phyloP scores from a whole-genome alignment of 2,797 vertebrate genomes.

The Tenualosa ilisha region DNA sequence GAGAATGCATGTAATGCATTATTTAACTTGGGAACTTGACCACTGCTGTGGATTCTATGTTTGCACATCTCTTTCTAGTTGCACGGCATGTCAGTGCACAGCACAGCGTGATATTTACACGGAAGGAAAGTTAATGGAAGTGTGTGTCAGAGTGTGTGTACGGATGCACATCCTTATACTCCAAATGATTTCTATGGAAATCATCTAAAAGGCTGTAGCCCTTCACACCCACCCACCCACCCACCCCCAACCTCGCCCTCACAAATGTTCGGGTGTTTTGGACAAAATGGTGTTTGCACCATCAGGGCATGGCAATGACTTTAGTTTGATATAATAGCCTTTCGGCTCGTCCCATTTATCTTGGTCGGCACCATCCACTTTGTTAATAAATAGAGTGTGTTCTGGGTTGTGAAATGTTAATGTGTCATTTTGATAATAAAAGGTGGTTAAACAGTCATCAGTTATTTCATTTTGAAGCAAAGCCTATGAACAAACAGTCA shows the following conservation, averaged over 20 bases:
- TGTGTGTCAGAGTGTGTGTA: background rate
- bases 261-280: background rate
- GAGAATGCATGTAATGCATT: conserved; percentile 41
- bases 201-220: background rate
- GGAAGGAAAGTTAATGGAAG: background rate
- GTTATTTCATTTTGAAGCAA: conserved; percentile 55
- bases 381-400: conserved; percentile 44
- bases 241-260: background rate
- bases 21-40: conserved; percentile 37
- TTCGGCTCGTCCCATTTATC: background rate
- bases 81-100: background rate
- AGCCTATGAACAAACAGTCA: conserved; percentile 53
- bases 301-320: background rate
- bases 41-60: background rate
- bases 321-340: background rate
- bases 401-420: conserved; percentile 50
- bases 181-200: background rate
- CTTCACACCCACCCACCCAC: background rate
- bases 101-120: background rate
- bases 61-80: background rate
- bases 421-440: conserved; percentile 55
- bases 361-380: conserved; percentile 36
- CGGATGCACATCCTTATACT: background rate
- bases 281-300: background rate
- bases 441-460: conserved; percentile 57